phyloP scores from a whole-genome alignment of 2,113 vertebrate species.

The Oreotrochilus melanogaster region DNA sequence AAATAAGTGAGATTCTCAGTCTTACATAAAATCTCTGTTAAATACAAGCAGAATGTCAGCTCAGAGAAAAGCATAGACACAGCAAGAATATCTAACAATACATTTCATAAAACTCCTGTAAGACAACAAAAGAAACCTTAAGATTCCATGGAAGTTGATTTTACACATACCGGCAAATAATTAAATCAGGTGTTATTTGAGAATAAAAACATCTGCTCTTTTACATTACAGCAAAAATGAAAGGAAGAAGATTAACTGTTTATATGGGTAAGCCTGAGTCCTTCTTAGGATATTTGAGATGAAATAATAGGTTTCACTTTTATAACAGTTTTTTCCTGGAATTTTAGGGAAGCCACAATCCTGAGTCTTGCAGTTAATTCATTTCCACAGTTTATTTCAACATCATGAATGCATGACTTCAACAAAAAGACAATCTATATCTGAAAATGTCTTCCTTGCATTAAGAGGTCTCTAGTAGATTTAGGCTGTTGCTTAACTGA shows the following conservation, averaged over 20 bases:
- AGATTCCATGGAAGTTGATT: neutral
- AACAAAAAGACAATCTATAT: neutral
- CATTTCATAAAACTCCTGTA: neutral
- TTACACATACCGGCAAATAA: neutral
- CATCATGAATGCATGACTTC: neutral
- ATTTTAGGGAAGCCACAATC: neutral
- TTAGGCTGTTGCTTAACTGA: neutral
- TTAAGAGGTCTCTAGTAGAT: neutral
- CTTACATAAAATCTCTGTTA: neutral
- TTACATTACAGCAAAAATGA: neutral
- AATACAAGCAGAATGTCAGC: neutral
- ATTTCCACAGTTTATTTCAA: neutral
- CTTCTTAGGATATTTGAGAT: neutral
- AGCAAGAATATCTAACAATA: neutral
- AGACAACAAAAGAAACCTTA: neutral
- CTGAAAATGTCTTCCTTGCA: neutral
- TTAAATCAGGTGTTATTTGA: neutral
- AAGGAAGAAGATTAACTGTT: neutral
- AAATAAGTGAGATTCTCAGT: neutral
- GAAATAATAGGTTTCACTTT: neutral
- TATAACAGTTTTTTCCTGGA: neutral
- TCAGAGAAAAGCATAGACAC: neutral
- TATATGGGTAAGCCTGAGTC: neutral
- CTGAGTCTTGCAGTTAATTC: neutral
- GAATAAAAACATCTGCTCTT: neutral